Base-by-base conservation (phyloP, 2,797 vertebrate genomes). In the Yasuhikotakia modesta region DNA sequence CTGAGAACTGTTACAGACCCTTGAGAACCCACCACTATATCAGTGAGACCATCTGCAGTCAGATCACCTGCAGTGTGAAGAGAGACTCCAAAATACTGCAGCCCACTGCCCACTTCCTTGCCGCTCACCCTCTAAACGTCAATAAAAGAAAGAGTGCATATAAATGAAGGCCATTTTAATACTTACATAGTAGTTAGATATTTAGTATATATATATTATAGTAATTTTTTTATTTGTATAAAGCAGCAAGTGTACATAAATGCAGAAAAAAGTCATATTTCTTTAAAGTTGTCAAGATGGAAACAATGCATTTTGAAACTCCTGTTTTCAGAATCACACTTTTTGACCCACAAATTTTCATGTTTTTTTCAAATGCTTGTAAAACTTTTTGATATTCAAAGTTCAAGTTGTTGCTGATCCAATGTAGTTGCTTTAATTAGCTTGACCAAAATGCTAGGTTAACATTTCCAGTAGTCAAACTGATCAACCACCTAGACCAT, bases 41-140 rank as follows among this genome's bases (percentile, higher is more conserved):
- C 86, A 46, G 85, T 73, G 60, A 87, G 82, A 39, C 82, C 79
- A 3, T 87, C 86, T 1, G 76, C 72, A 27, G 45, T 84, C 30
- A 87, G 64, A 83, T 87, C 86, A 27, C 83, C 82, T 6, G 74
- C 76, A 35, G 86, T 83, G 69, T 85, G 84, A 61, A 87, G 71
- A 60, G 86, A 85, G 13, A 83, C 64, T 11, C 86, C 85, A 53
- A 87, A 86, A 65, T 73, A 79, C 19, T 52, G 76, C 75, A 86
- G 75, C 1, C 11, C 12, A 52, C 35, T n/a, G 6, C 30, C 22
- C 3, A 80, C 22, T 2, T 52, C 22, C 24, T 24, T 21, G 39
- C 82, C 85, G 13, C 21, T 19, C 19, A 87, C 53, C 66, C 82
- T 87, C 86, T 70, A 73, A 6, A 70, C 32, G 46, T 22, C 32